These are phyloP conservation scores for Macrophya alboannulata DNA, from an alignment of 2,888 invertebrate species.

Conservation along the genomic window DNA sequence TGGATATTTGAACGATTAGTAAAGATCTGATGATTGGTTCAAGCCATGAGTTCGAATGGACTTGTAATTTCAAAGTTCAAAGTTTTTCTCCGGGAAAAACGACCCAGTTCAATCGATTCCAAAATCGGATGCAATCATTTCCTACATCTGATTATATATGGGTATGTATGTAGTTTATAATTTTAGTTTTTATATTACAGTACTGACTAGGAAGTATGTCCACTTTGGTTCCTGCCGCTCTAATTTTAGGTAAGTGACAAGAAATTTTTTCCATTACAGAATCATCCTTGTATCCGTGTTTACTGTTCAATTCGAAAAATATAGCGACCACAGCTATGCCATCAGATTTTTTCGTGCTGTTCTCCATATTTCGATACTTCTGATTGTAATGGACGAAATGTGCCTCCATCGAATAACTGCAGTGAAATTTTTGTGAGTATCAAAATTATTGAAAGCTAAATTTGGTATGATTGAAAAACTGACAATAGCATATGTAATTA, in stretches of 20 bases:
- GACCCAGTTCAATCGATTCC: not conserved
- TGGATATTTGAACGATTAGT: not conserved
- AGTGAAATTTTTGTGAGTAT: not conserved
- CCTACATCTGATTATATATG: constrained; percentile 56
- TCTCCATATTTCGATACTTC: constrained; percentile 69
- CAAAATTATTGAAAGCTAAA: not conserved
- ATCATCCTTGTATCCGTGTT: not conserved
- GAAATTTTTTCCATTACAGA: not conserved
- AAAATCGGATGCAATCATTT: constrained; percentile 10
- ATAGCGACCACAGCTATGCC: constrained; percentile 70
- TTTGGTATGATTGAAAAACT: not conserved
- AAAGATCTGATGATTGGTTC: constrained; percentile 47
- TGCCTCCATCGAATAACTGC: constrained; percentile 74
- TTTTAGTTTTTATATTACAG: constrained; percentile 69
- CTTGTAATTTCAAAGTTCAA: not conserved
- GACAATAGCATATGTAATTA: not conserved
- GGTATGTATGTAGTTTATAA: constrained; percentile 60
- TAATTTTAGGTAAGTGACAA: not conserved
- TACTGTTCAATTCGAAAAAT: constrained; percentile 68
- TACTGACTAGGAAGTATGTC: constrained; percentile 11
- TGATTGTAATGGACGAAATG: constrained; percentile 73
- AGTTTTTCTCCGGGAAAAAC: not conserved
- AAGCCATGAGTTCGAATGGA: constrained; percentile 5
- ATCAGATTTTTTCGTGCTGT: constrained; percentile 70
- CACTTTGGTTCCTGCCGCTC: not conserved